Conservation (phyloP, 2,888 invertebrate species). For the Hirudinaria manillensis region DNA sequence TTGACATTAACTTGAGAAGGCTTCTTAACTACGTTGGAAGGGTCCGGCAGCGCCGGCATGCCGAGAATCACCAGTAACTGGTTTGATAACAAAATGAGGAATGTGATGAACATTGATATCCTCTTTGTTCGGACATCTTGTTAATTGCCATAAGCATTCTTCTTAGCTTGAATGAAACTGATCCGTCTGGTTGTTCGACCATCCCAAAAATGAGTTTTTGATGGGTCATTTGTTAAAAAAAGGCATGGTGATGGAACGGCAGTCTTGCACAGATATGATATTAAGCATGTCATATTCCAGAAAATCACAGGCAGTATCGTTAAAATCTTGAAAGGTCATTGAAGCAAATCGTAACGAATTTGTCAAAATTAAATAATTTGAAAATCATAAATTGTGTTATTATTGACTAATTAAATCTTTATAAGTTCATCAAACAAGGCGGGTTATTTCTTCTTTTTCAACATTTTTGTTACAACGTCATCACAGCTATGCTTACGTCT, state of each 20-base stretch:
- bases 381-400: too few relatives aligned
- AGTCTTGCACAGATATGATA: not conserved
- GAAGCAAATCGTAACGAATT: too few relatives aligned
- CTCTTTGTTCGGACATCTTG: not conserved
- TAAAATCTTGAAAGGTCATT: too few relatives aligned
- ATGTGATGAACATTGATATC: not conserved
- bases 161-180: slow-evolving; percentile 17
- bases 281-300: too few relatives aligned
- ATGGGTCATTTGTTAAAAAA: not conserved
- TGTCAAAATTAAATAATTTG: too few relatives aligned
- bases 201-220: not conserved
- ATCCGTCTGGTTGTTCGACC: not conserved
- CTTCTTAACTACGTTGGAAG: not conserved
- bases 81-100: not conserved
- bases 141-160: not conserved
- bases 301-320: too few relatives aligned
- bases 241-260: not conserved
- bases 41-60: slow-evolving; percentile 1
- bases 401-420: too few relatives aligned
- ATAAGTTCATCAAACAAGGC: too few relatives aligned
- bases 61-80: not conserved
- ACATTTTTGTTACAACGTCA: too few relatives aligned
- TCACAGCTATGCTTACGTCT: too few relatives aligned
- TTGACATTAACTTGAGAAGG: not conserved
- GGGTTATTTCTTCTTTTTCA: too few relatives aligned